Evolutionary conservation across 2,113 vertebrate genomes (phyloP), one percentile per base, ranked within the genome.

Genomic region (Murina feae): DNA sequence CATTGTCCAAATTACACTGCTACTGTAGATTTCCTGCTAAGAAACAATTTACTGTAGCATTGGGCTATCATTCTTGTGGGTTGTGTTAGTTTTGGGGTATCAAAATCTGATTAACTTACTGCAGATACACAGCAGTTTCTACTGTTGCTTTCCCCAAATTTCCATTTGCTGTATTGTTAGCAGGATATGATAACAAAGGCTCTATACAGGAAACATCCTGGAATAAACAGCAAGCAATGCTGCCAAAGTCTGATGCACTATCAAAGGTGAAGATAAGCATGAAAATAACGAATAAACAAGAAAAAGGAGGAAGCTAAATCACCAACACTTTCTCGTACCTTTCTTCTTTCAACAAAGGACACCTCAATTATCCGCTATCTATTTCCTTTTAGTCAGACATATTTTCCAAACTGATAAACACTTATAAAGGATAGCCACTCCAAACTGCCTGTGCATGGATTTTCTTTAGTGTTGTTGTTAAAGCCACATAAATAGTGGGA

Each of bases 1-100:
- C 97, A 98, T 98, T 98, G 98, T 99, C 98, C 98, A 99, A 99
- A 99, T 97, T 97, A 98, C 95, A 97, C 98, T 95, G 98, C 98
- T 97, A 98, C 98, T 97, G 97, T 97, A 95, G 96, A 97, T 98
- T 98, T 98, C 97, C 98, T 98, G 95, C 97, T 92, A 98, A 98
- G 98, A 98, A 99, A 98, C 98, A 98, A 98, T 99, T 99, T 98
- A 98, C 97, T 93, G 98, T 83, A 66, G 91, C 92, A 16, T 25
- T 9, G 7, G 90, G 18, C 94, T 96, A 98, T 98, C 96, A 89
- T 92, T 98, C 98, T 98, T 97, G 69, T 35, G 90, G 83, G 37
- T 71, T 76, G 71, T 93, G 63, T 88, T 95, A 94, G 79, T 96
- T 79, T 97, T 90, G 81, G 97, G 96, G 90, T 97, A 98, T 93